Conservation (phyloP, 2,797 vertebrate genomes). For the Ispidina lecontei region DNA sequence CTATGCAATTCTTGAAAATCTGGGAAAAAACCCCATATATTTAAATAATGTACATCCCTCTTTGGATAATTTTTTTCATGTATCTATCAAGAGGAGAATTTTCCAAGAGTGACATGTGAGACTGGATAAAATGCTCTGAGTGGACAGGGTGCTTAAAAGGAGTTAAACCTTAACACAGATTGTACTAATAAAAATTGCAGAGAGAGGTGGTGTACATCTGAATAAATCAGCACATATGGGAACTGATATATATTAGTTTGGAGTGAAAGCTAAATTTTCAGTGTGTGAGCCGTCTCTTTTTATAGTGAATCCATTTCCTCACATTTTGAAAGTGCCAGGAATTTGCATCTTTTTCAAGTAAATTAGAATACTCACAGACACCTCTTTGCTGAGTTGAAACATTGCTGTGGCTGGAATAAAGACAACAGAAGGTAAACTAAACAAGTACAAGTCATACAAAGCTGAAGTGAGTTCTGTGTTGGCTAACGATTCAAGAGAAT, state of each 20-base stretch:
- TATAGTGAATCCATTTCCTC: constrained; percentile 31
- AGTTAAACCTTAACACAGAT: background rate
- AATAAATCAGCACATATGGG: constrained; percentile 7
- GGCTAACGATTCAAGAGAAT: background rate
- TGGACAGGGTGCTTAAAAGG: background rate
- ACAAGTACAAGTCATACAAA: background rate
- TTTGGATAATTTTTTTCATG: background rate
- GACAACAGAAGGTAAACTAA: background rate
- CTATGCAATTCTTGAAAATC: background rate
- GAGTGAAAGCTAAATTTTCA: constrained; percentile 21
- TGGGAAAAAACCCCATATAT: background rate
- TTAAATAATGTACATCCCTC: background rate
- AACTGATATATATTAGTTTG: background rate
- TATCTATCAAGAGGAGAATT: background rate
- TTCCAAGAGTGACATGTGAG: background rate
- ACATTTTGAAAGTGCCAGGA: constrained; percentile 42
- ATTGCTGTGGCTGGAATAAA: background rate
- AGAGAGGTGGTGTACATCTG: background rate
- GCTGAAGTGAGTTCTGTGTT: background rate
- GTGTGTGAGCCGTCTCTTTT: constrained; percentile 3
- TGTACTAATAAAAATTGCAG: background rate
- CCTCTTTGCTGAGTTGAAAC: background rate
- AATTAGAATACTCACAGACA: constrained; percentile 23
- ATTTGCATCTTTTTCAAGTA: constrained; percentile 28
- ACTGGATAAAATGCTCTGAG: background rate